A percentile compares a stretch with the other conserved stretches of the same genome.
Conservation (phyloP, 2,113 vertebrate genomes). For the Furnarius figulus region DNA sequence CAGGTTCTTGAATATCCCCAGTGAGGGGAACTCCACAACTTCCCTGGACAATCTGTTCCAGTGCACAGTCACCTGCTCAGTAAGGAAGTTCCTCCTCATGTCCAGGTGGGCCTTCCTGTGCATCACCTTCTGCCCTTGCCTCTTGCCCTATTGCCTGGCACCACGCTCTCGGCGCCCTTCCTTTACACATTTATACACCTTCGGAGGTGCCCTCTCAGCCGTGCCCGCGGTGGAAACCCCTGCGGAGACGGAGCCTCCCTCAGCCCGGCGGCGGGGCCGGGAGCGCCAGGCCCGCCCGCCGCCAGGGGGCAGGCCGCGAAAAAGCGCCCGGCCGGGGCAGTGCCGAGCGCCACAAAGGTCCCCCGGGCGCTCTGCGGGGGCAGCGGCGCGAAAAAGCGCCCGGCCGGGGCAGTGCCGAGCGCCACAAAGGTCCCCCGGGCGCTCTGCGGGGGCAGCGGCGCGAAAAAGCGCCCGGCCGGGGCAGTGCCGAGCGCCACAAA, state of each 20-base stretch:
- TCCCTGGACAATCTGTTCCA: background rate
- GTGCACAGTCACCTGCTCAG: background rate
- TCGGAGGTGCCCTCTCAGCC: background rate
- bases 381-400: no score
- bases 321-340: no score
- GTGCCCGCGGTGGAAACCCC: fast-evolving
- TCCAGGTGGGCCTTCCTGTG: background rate
- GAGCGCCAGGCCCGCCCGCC: background rate
- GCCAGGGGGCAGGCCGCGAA: no score
- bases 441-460: no score
- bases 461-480: no score
- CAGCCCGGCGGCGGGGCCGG: fast-evolving
- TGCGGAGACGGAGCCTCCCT: fast-evolving
- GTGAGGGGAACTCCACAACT: background rate
- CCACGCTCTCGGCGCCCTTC: background rate
- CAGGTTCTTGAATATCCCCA: background rate
- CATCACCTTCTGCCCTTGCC: background rate
- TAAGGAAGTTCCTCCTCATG: background rate
- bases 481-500: no score
- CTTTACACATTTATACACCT: background rate
- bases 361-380: no score
- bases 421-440: no score
- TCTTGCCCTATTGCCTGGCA: background rate
- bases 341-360: no score
- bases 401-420: no score